Evolutionary conservation across 1,140 invertebrate genomes (phyloP), one percentile per base, ranked within the genome.

Genomic region (Bombus confusus): DNA sequence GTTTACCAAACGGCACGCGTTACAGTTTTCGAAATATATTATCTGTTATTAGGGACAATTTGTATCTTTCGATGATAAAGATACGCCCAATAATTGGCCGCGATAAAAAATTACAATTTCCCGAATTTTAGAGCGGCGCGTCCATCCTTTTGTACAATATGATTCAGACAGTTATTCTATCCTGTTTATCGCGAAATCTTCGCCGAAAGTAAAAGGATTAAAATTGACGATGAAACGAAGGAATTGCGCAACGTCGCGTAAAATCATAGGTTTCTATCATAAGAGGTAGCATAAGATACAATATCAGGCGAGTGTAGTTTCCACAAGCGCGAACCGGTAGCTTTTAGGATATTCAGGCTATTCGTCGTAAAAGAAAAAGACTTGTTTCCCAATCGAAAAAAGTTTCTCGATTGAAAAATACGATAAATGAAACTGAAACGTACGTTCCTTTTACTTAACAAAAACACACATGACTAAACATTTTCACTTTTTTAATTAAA

Each of bases 191-290:
- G 66, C 31, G 37, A 31, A 43, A 78, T 78, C 34, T n/a, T 2
- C 41, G 6, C 13, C 18, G 68, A 80, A 85, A 85, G 76, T 85
- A 85, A 85, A 85, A 85, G 77, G 77, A 73, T 64, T 31, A 37
- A 85, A 64, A 64, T 80, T 72, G 76, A 12, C 64, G 34, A 52
- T 31, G 43, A 62, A 72, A 57, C 31, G n/a, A 72, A 34, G 41
- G 25, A 57, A 73, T 85, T 85, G 31, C 39, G 31, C 31, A 85
- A 85, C 22, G 28, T 37, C 3, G 34, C 18, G 39, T 37, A 25
- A 72, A 85, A 80, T 79, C 31, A 66, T 73, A 73, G 68, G 31
- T 39, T 47, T 72, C 31, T 18, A 57, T 72, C 52, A 2, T 1
- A 31, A 5, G 22, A 34, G 68, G 64, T 80, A 41, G 34, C 18